Conservation (phyloP, 2,888 invertebrate species). For the Philhelius pedissequus region DNA sequence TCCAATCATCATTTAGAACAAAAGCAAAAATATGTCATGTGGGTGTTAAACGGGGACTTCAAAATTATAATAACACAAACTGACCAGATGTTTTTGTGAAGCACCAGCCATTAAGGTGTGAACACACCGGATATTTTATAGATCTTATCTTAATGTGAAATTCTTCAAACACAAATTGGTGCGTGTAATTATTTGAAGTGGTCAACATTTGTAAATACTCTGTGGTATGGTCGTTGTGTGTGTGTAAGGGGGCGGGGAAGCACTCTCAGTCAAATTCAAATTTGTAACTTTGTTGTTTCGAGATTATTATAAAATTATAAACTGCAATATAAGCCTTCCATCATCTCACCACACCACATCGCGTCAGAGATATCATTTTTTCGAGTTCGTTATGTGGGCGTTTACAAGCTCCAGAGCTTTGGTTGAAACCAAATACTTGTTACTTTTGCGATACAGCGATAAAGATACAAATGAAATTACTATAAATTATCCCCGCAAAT, state of each 20-base stretch:
- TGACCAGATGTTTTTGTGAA: not conserved
- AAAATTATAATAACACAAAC: not conserved
- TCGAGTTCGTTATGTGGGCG: not conserved
- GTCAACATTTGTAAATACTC: not conserved
- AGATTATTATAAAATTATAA: not conserved
- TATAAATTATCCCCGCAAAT: conserved; percentile 37
- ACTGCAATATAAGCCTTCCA: not conserved
- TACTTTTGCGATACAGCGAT: conserved; percentile 2
- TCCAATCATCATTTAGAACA: not conserved
- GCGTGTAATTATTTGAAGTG: conserved; percentile 9
- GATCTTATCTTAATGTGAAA: conserved; percentile 9
- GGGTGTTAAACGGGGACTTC: not conserved
- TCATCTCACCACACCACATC: not conserved
- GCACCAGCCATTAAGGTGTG: not conserved
- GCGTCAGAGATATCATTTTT: not conserved
- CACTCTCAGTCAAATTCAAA: not conserved
- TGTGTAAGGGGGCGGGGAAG: not conserved
- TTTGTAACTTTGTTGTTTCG: not conserved
- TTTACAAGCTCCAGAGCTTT: not conserved
- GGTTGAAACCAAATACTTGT: conserved; percentile 27
- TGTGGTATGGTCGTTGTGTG: not conserved
- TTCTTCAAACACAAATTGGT: not conserved
- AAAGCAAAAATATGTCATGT: conserved; percentile 1
- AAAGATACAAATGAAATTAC: conserved; percentile 46
- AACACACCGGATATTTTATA: not conserved